Conservation (phyloP, 2,113 vertebrate species). For the Anser cygnoides region DNA sequence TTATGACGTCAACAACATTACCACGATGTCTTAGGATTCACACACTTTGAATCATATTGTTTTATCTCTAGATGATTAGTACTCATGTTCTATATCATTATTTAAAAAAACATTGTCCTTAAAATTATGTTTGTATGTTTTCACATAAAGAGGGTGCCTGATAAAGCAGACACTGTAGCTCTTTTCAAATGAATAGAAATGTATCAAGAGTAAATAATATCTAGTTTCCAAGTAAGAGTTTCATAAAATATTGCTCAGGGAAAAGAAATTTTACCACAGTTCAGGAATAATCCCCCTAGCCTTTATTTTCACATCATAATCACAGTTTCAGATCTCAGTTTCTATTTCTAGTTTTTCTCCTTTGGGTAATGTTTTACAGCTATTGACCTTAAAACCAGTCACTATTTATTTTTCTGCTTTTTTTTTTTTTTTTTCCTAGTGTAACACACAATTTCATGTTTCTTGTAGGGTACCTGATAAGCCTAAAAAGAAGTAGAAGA, state of each 20-base stretch:
- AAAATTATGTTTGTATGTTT: neutral
- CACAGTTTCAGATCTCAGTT: neutral
- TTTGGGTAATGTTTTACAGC: neutral
- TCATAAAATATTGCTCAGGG: neutral
- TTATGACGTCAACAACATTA: neutral
- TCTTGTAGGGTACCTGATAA: neutral
- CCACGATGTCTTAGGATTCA: neutral
- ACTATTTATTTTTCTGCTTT: neutral
- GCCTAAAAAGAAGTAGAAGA: neutral
- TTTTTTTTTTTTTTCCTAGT: neutral
- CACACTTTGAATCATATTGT: neutral
- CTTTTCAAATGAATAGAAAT: neutral
- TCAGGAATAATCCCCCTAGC: neutral
- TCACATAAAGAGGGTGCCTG: neutral
- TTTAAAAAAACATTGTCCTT: neutral
- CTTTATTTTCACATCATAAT: constrained; percentile 24
- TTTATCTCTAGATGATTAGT: neutral
- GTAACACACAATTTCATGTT: neutral
- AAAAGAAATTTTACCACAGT: neutral
- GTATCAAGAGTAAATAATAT: neutral
- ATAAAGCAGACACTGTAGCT: neutral
- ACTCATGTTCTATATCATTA: neutral
- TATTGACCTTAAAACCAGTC: neutral
- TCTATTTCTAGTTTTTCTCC: neutral
- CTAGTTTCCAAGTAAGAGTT: neutral